These are phyloP conservation scores for Synaphobranchus kaupii DNA, from an alignment of 2,797 vertebrate species.

Conservation along the genomic window DNA sequence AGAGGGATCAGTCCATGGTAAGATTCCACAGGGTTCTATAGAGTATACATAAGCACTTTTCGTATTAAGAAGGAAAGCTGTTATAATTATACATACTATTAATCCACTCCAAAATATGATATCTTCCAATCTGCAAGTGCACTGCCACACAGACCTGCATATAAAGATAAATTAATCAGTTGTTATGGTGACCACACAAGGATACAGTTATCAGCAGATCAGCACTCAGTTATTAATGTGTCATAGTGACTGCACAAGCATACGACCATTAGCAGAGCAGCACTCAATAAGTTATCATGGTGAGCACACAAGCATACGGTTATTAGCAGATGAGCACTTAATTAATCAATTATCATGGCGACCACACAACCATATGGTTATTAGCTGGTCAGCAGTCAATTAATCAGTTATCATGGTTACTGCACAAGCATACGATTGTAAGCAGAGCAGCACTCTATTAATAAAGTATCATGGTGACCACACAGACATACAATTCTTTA, in stretches of 20 bases:
- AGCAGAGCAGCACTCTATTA: slow-evolving; percentile 51
- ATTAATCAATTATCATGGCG: no score
- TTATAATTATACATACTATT: not conserved
- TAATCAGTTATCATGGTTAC: no score
- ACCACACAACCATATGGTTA: no score
- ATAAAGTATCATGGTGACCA: no score
- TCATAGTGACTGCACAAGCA: not conserved
- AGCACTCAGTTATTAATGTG: not conserved
- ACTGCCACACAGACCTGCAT: slow-evolving; percentile 18
- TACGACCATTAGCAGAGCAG: not conserved
- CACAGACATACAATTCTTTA: no score
- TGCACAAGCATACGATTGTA: no score
- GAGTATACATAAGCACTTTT: not conserved
- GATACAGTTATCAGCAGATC: not conserved
- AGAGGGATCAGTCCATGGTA: not conserved
- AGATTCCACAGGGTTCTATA: not conserved
- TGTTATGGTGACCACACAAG: not conserved
- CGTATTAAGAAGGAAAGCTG: not conserved
- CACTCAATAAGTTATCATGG: no score
- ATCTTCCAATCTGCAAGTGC: slow-evolving; percentile 9
- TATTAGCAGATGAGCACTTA: slow-evolving; percentile 51
- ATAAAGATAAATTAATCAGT: not conserved
- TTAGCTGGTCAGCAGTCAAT: no score
- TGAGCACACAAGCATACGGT: no score
- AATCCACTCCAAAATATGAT: not conserved